phyloP scores from a whole-genome alignment of 1,140 invertebrate genomes.

The Diuraphis noxia region DNA sequence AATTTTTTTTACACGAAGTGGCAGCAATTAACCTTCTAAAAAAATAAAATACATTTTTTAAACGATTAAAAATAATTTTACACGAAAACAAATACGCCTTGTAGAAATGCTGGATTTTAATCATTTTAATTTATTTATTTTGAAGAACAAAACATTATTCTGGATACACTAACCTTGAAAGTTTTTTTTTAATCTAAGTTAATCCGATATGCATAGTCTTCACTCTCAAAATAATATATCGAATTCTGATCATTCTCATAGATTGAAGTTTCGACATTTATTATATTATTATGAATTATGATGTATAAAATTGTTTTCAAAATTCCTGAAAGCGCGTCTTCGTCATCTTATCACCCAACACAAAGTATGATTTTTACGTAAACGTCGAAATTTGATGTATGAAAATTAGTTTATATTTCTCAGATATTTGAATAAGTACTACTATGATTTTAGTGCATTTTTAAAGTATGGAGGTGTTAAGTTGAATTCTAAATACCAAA shows the following conservation, averaged over 20 bases:
- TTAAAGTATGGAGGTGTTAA: not conserved
- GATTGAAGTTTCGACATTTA: not conserved
- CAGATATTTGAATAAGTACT: not conserved
- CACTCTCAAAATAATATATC: not conserved
- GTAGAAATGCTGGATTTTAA: not conserved
- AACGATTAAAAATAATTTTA: not conserved
- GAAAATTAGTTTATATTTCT: not conserved
- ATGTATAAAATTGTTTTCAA: not conserved
- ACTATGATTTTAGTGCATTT: too few species aligned
- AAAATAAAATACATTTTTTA: not conserved
- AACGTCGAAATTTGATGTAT: not conserved
- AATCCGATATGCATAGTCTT: not conserved
- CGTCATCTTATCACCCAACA: too few species aligned
- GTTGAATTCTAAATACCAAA: not conserved
- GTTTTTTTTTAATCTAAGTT: too few species aligned
- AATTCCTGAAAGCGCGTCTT: not conserved
- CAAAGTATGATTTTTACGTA: not conserved
- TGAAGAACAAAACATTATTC: not conserved
- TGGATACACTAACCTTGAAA: too few species aligned
- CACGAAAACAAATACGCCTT: not conserved
- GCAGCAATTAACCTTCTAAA: not conserved
- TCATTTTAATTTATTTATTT: not conserved
- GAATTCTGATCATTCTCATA: not conserved
- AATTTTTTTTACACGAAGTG: not conserved
- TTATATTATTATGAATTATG: not conserved